Percentiles rank a stretch among this genome's conserved stretches.
These are phyloP conservation scores for Sebastes umbrosus DNA, from an alignment of 2,797 vertebrate species.

Conservation along the genomic window DNA sequence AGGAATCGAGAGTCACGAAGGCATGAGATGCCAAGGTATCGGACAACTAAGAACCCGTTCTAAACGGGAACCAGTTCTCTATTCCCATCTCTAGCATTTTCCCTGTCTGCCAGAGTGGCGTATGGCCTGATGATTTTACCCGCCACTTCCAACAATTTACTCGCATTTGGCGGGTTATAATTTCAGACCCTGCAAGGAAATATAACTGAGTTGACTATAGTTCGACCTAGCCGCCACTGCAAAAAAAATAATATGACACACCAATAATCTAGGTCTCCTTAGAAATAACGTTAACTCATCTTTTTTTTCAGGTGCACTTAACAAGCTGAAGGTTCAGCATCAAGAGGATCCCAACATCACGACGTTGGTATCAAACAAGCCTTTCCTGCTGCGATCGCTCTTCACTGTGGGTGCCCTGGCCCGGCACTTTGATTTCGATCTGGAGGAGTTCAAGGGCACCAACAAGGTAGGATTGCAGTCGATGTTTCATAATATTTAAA, in stretches of 20 bases:
- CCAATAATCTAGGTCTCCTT: not conserved
- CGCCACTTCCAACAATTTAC: too few relatives aligned
- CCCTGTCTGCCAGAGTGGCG: too few relatives aligned
- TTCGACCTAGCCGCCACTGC: not conserved
- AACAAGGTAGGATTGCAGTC: slow-evolving; percentile 85
- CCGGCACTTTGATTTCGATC: slow-evolving; percentile 97
- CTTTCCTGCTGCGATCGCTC: slow-evolving; percentile 94
- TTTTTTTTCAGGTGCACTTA: slow-evolving; percentile 87
- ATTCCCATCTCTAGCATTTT: too few relatives aligned
- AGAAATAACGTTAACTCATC: not conserved
- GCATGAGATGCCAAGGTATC: too few relatives aligned
- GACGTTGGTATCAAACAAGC: slow-evolving; percentile 91
- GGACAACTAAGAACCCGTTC: too few relatives aligned
- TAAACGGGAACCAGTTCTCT: too few relatives aligned
- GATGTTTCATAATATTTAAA: not conserved
- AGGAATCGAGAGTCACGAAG: too few relatives aligned
- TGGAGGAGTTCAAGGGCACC: slow-evolving; percentile 95
- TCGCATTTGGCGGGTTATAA: too few relatives aligned
- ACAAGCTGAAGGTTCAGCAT: slow-evolving; percentile 94
- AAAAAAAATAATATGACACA: not conserved
- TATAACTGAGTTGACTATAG: not conserved
- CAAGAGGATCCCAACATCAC: slow-evolving; percentile 94
- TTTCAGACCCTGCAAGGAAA: not conserved
- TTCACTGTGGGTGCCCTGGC: slow-evolving; percentile 97
- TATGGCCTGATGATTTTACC: too few relatives aligned